Evolutionary conservation across 2,113 vertebrate genomes (phyloP).

Genomic region (Myrmecobius fasciatus): DNA sequence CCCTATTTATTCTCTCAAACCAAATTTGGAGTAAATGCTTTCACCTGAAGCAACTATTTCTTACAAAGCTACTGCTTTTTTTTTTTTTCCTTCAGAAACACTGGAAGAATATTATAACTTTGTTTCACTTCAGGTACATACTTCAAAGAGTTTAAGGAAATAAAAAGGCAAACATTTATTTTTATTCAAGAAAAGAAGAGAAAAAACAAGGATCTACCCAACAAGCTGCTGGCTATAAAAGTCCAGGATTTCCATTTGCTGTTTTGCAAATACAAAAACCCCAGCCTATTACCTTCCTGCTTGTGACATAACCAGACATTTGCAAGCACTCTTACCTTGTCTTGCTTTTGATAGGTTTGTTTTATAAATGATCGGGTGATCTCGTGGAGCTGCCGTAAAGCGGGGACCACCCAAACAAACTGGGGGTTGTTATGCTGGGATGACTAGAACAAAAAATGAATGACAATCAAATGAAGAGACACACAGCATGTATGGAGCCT

Average conservation of each 20-base stretch:
- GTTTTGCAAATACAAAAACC: neutral
- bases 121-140: slow-evolving; percentile 22
- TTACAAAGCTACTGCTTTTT: slow-evolving; percentile 28
- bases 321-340: slow-evolving; percentile 90
- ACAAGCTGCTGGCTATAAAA: slow-evolving; percentile 9
- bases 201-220: slow-evolving; percentile 32
- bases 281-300: neutral
- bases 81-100: slow-evolving; percentile 48
- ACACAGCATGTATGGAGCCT: slow-evolving; percentile 41
- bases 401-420: slow-evolving; percentile 97
- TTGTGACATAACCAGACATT: neutral
- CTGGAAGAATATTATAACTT: slow-evolving; percentile 28
- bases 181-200: slow-evolving; percentile 33
- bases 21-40: neutral
- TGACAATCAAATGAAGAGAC: slow-evolving; percentile 70
- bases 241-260: neutral
- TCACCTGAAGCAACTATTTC: slow-evolving; percentile 5
- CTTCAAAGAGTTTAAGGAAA: slow-evolving; percentile 32
- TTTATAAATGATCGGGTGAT: slow-evolving; percentile 99
- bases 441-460: slow-evolving; percentile 86
- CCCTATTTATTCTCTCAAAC: slow-evolving; percentile 6
- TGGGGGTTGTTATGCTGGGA: slow-evolving; percentile 96
- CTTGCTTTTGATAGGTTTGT: slow-evolving; percentile 99
- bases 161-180: slow-evolving; percentile 28
- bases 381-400: slow-evolving; percentile 97